phyloP scores from a whole-genome alignment of 1,140 invertebrate genomes.

The Reticulitermes speratus region DNA sequence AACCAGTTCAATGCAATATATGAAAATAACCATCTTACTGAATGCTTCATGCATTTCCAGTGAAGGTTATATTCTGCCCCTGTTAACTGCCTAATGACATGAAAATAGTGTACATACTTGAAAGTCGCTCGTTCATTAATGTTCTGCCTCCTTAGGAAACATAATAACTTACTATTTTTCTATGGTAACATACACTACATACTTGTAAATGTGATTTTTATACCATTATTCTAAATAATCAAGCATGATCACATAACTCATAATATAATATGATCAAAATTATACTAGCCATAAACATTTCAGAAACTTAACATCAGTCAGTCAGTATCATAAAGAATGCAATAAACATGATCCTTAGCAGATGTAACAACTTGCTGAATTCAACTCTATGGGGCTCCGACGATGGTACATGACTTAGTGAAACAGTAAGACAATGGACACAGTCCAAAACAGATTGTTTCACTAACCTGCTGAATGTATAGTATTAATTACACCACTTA shows the following conservation, averaged over 20 bases:
- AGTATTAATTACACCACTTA: background rate
- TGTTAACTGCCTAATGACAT: background rate
- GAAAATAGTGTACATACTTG: background rate
- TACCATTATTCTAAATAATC: background rate
- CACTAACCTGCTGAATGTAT: too few species aligned
- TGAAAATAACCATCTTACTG: too few species aligned
- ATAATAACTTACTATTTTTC: background rate
- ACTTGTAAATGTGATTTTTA: background rate
- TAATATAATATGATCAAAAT: background rate
- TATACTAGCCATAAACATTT: background rate
- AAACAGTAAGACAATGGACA: too few species aligned
- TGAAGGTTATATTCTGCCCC: background rate
- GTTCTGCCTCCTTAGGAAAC: too few species aligned
- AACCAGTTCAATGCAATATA: too few species aligned
- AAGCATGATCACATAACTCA: background rate
- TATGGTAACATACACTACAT: background rate
- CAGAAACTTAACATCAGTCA: constrained; percentile 12
- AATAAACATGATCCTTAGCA: background rate
- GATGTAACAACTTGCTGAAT: background rate
- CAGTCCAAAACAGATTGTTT: too few species aligned
- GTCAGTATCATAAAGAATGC: background rate
- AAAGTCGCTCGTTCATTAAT: background rate
- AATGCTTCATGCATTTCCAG: background rate
- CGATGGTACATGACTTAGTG: too few species aligned
- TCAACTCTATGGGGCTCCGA: too few species aligned